phyloP scores from a whole-genome alignment of 2,888 invertebrate species.

The Troides oblongomaculatus region DNA sequence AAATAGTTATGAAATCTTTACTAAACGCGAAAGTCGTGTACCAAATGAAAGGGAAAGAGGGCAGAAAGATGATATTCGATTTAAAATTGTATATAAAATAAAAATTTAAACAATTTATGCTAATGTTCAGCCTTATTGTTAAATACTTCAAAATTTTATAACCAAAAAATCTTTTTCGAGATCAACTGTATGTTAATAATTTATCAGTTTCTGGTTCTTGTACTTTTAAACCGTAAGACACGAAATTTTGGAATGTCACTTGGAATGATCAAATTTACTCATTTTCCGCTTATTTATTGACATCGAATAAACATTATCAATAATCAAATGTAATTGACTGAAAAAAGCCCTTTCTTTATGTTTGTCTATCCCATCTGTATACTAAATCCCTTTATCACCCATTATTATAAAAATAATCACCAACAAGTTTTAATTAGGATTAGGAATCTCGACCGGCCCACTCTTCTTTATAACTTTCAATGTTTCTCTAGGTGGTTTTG shows the following conservation, averaged over 20 bases:
- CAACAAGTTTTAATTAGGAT: constrained; percentile 43
- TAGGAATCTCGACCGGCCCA: constrained; percentile 74
- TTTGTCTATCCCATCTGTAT: not conserved
- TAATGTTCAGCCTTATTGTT: constrained; percentile 15
- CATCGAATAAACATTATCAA: not conserved
- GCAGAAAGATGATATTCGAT: no score
- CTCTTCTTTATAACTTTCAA: constrained; percentile 81
- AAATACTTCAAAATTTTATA: constrained; percentile 17
- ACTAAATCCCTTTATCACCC: constrained; percentile 2
- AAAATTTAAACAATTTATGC: constrained; percentile 4
- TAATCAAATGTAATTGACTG: constrained; percentile 5
- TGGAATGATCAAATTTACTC: constrained; percentile 19
- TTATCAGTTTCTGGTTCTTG: not conserved
- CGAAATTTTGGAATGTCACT: constrained; percentile 11
- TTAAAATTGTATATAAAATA: not conserved
- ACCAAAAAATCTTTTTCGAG: constrained; percentile 12
- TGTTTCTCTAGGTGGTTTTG: constrained; percentile 74
- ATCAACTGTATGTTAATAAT: constrained; percentile 7
- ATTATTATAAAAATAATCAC: constrained; percentile 7
- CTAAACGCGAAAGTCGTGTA: no score
- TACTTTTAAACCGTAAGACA: constrained; percentile 8
- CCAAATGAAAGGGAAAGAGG: no score
- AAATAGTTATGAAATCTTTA: no score
- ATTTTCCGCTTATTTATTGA: not conserved
- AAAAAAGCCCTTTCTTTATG: not conserved